phyloP scores from a whole-genome alignment of 1,140 invertebrate species.

The Odontomachus brunneus region DNA sequence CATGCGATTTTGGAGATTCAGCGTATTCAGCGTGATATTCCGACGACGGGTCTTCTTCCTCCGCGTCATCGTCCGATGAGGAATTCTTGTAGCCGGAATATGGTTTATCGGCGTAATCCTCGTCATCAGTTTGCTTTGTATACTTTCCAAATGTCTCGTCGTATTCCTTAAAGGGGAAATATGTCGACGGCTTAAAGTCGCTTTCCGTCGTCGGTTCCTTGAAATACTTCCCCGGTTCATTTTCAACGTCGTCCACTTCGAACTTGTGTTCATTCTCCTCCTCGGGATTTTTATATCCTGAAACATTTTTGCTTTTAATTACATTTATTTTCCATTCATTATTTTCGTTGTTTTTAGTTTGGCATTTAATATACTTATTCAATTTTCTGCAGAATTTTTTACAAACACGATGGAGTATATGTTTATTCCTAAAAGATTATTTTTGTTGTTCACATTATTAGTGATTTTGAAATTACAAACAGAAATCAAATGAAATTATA shows the following conservation, averaged over 20 bases:
- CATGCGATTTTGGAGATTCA: slow-evolving; percentile 39
- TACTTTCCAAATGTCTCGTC: slow-evolving; percentile 78
- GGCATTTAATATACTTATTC: background rate
- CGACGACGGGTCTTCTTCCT: slow-evolving; percentile 48
- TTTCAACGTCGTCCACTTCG: slow-evolving; percentile 67
- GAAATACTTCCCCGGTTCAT: slow-evolving; percentile 59
- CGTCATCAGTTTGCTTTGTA: slow-evolving; percentile 23
- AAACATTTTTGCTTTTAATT: slow-evolving; percentile 6
- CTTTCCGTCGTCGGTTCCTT: slow-evolving; percentile 61
- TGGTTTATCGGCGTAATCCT: slow-evolving; percentile 40
- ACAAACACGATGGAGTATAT: no score
- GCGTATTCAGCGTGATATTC: slow-evolving; percentile 38
- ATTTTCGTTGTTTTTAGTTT: background rate
- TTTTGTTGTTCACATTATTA: no score
- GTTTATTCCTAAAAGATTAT: no score
- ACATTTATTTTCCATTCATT: slow-evolving; percentile 7
- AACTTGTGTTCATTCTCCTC: slow-evolving; percentile 59
- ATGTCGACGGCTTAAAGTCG: slow-evolving; percentile 72
- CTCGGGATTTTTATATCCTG: slow-evolving; percentile 48
- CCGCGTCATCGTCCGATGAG: slow-evolving; percentile 50
- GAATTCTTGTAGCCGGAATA: slow-evolving; percentile 43
- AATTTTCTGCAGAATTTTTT: no score
- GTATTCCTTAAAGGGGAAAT: slow-evolving; percentile 77
- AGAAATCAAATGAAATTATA: no score
- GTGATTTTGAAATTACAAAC: no score